Evolutionary conservation across 2,888 invertebrate species (phyloP).

Genomic region (Ceratothoa steindachneri): DNA sequence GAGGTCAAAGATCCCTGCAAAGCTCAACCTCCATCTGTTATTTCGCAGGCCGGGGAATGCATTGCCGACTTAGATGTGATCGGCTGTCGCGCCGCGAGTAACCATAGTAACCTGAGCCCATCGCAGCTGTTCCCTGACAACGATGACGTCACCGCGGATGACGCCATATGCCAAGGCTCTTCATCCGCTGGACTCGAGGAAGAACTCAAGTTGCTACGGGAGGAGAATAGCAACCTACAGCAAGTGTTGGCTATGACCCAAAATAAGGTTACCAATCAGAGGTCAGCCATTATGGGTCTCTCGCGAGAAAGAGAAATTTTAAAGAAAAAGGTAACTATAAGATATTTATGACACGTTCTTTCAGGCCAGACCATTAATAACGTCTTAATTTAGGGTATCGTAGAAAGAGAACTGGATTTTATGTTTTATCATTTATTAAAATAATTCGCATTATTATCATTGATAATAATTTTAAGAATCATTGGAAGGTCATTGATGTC

Average conservation of each 20-base stretch:
- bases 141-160: background rate
- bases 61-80: slow-evolving; percentile 43
- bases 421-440: no score
- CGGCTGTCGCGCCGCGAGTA: slow-evolving; percentile 20
- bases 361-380: background rate
- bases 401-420: background rate
- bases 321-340: slow-evolving; percentile 39
- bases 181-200: slow-evolving; percentile 2
- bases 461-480: no score
- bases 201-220: slow-evolving; percentile 29
- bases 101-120: background rate
- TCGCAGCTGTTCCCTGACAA: background rate
- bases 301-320: slow-evolving; percentile 38
- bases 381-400: no score
- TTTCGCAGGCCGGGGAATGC: slow-evolving; percentile 40
- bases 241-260: slow-evolving; percentile 31
- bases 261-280: slow-evolving; percentile 22
- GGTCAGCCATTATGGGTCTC: slow-evolving; percentile 17
- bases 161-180: background rate
- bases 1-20: no score
- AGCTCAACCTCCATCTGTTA: no score
- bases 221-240: slow-evolving; percentile 43
- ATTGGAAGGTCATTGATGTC: no score
- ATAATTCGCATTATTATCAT: no score
- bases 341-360: background rate